These are phyloP conservation scores for Choreutis nemorana DNA, from an alignment of 2,888 invertebrate species.

Conservation along the genomic window DNA sequence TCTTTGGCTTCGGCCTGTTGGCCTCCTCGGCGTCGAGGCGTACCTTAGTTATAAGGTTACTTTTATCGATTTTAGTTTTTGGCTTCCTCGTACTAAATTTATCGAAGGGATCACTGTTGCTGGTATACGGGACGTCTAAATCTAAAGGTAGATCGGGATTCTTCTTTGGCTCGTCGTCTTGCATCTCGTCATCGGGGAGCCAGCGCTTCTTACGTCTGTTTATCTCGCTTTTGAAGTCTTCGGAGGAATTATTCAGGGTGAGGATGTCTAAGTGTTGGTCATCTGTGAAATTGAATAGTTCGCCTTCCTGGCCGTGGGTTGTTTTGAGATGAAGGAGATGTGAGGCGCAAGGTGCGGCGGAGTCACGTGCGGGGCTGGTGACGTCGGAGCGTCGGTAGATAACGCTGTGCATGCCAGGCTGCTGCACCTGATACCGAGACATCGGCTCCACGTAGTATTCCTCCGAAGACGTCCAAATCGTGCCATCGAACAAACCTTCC, in stretches of 20 bases:
- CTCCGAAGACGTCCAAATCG: conserved; percentile 78
- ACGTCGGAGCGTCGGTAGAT: conserved; percentile 86
- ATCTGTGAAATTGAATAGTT: conserved; percentile 47
- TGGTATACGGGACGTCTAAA: conserved; percentile 71
- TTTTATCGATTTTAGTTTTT: conserved; percentile 61
- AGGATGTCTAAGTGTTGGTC: conserved; percentile 28
- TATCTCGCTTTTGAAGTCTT: conserved; percentile 40
- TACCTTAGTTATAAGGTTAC: conserved; percentile 61
- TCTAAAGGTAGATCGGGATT: conserved; percentile 72
- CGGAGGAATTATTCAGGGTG: conserved; percentile 35
- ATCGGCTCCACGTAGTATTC: conserved; percentile 88
- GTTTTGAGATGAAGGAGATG: conserved; percentile 65
- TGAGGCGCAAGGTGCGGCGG: conserved; percentile 64
- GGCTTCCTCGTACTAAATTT: conserved; percentile 55
- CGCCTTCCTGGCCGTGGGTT: conserved; percentile 36
- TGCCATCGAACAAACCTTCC: conserved; percentile 90
- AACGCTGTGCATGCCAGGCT: conserved; percentile 77
- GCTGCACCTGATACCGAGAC: conserved; percentile 68
- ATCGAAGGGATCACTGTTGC: conserved; percentile 64
- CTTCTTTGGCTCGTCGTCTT: conserved; percentile 65
- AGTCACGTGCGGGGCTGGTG: conserved; percentile 43
- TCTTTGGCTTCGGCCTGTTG: conserved; percentile 72
- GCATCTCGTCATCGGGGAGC: conserved; percentile 72
- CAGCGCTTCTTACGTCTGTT: conserved; percentile 67
- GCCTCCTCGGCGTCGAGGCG: conserved; percentile 60